Base-by-base conservation (phyloP, 2,113 vertebrate genomes). In the Montifringilla adamsi region DNA sequence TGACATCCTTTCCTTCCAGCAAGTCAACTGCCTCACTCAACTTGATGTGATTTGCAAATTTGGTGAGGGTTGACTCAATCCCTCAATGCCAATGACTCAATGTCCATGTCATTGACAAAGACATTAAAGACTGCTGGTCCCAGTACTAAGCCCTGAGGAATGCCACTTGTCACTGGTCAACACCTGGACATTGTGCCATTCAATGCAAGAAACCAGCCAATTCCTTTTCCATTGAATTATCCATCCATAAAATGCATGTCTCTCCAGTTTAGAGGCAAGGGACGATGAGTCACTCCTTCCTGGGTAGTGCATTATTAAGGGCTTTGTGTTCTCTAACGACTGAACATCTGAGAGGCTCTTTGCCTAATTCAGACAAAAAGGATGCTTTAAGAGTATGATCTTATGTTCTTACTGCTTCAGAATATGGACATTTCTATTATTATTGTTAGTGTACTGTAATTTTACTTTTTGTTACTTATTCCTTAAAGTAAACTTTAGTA, bases 21-120 rank as follows among this genome's bases (percentile, higher is more conserved):
- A 0, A 14, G 26, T 17, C 0, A 0, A 7, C 23, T 58, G 35
- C 15, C 4, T 10, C 8, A 24, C 50, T 9, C 44, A 58, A 6
- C 20, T 6, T 31, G 44, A 17, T 35, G 43, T 43, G 27, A 28
- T 31, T 23, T 27, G 10, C 13, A 30, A 31, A 21, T 9, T 11
- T 59, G 44, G 26, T 59, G 26, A 21, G 16, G 2, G 5, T 27
- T 31, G 7, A 31, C 31, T 58, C 27, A 35, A 21, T 67, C 21
- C 62, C 39, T 41, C 39, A 41, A 41, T 41, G 9, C 39, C 39
- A 41, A 41, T 41, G 39, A 41, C 39, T 41, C 52, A 26, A 10
- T 49, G 44, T 11, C 35, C 0, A 0, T 35, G 62, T 22, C 35
- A 31, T 8, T 26, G 44, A 14, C 31, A 35, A 55, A 28, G 19